Conservation (phyloP, 2,797 vertebrate genomes). For the Enteromius thamalakanensis region DNA sequence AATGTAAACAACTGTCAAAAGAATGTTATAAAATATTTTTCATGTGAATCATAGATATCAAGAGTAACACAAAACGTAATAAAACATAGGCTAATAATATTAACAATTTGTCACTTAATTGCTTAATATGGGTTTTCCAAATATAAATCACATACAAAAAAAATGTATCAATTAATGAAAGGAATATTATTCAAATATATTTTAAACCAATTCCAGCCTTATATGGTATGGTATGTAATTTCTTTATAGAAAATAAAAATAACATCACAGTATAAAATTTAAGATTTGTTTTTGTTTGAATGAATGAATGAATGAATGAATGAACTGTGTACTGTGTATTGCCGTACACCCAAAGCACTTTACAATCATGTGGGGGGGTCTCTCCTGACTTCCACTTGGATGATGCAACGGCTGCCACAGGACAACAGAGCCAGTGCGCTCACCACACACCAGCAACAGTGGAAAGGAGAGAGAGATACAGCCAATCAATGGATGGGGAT, state of each 20-base stretch:
- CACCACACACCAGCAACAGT: no score
- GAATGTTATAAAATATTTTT: background rate
- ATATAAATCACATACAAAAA: background rate
- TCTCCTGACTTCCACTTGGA: no score
- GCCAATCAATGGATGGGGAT: no score
- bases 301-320: no score
- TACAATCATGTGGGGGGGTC: no score
- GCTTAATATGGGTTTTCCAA: background rate
- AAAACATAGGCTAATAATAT: background rate
- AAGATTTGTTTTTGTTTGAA: no score
- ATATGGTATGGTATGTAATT: background rate
- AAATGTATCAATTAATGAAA: background rate
- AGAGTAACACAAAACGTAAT: background rate
- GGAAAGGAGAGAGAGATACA: no score
- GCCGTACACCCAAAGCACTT: no score
- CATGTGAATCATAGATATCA: background rate
- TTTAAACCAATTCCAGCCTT: background rate
- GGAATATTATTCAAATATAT: background rate
- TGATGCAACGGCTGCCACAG: no score
- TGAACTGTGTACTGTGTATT: no score
- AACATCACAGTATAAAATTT: background rate
- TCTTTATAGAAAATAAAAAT: background rate
- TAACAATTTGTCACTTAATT: background rate
- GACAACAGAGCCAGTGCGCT: no score
- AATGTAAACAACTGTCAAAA: background rate